Evolutionary conservation across 2,888 invertebrate species (phyloP).

Genomic region (Kuschelorhynchus macadamiae): DNA sequence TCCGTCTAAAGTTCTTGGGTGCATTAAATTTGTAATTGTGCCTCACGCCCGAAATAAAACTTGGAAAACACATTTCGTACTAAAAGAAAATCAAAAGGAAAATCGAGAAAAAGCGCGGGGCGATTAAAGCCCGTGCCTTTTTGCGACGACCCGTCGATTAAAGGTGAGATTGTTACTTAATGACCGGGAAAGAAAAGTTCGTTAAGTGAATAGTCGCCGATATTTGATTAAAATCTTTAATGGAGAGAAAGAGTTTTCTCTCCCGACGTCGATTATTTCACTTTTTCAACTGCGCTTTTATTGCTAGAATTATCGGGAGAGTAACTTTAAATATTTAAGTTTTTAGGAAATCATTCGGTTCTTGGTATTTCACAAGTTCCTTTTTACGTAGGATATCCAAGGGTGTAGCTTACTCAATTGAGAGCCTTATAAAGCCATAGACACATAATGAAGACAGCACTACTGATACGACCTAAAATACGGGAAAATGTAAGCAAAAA

Average conservation of each 20-base stretch:
- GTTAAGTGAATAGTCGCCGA: conserved; percentile 49
- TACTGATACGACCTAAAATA: no score
- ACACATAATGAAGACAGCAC: no score
- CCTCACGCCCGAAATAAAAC: conserved; percentile 38
- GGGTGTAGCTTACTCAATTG: no score
- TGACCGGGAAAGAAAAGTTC: conserved; percentile 52
- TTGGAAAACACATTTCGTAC: conserved; percentile 40
- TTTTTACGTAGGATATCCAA: no score
- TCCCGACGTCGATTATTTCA: no score
- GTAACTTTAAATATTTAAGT: no score
- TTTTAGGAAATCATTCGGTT: no score
- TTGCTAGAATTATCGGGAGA: no score
- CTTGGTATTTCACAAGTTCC: no score
- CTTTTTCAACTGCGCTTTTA: no score
- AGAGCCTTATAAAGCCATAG: no score
- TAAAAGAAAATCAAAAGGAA: conserved; percentile 35
- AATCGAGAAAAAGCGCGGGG: conserved; percentile 38
- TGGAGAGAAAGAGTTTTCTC: conserved; percentile 31
- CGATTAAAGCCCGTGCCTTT: conserved; percentile 30
- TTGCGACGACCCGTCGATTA: conserved; percentile 44
- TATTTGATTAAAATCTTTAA: conserved; percentile 47
- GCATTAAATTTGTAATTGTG: conserved; percentile 46
- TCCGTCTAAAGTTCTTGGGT: conserved; percentile 36
- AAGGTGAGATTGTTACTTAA: conserved; percentile 50
- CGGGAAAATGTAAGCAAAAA: no score